Conservation (phyloP, 1,140 invertebrate genomes). For the Drosophila varians region DNA sequence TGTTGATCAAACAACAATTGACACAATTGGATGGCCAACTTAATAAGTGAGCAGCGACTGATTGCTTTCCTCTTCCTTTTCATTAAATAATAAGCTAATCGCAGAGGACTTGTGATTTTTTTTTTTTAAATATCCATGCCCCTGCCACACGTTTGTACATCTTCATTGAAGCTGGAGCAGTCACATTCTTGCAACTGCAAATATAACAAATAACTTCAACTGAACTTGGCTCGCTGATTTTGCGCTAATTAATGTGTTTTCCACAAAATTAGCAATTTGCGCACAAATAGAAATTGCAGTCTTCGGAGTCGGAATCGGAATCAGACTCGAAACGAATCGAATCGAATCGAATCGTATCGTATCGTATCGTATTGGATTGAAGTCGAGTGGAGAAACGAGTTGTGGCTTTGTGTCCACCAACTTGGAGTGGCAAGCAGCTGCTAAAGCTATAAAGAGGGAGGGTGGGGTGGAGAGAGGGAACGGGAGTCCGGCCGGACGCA, state of each 20-base stretch:
- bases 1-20: slow-evolving; percentile 69
- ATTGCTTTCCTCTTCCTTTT: slow-evolving; percentile 12
- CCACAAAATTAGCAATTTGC: slow-evolving; percentile 81
- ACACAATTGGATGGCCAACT: slow-evolving; percentile 48
- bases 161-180: not conserved
- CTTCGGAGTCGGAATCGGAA: slow-evolving; percentile 43
- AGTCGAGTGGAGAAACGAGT: slow-evolving; percentile 34
- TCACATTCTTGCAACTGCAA: slow-evolving; percentile 18
- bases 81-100: slow-evolving; percentile 18
- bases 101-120: not conserved
- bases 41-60: slow-evolving; percentile 37
- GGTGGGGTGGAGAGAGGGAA: not conserved
- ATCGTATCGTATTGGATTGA: slow-evolving; percentile 3
- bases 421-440: slow-evolving; percentile 37
- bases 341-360: slow-evolving; percentile 13
- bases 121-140: not conserved
- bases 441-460: not conserved
- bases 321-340: slow-evolving; percentile 32
- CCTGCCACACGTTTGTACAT: not conserved
- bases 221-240: slow-evolving; percentile 65
- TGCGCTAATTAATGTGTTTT: slow-evolving; percentile 82
- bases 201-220: slow-evolving; percentile 38
- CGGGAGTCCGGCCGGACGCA: slow-evolving; percentile 74
- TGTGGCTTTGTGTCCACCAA: slow-evolving; percentile 24
- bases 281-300: slow-evolving; percentile 73